Base-by-base conservation (phyloP, 1,140 invertebrate genomes). In the Cyclargus thomasi region DNA sequence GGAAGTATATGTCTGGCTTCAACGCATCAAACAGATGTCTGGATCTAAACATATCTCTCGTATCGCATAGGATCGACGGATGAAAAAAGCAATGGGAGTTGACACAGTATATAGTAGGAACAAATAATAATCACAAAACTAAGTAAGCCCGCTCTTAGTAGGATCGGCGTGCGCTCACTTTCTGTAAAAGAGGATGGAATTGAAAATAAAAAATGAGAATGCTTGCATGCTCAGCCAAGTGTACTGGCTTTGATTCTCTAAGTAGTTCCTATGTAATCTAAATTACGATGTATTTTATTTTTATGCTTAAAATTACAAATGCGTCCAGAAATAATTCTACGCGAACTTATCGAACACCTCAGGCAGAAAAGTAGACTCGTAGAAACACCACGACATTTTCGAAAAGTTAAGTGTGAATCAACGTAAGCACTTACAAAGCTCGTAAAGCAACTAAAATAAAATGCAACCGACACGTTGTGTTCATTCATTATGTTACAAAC, bases 131-230 rank as follows among this genome's bases (percentile, higher is more conserved):
- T 20, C 1, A 21, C 18, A 17, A 59, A 59, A 59, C 55, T 2
- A 11, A 59, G 55, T 11, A 20, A 20, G 18, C 55, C 17, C 18
- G 20, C 53, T 18, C 17, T 55, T 29, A 29, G 55, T 21, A 59
- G 18, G 3, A 21, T 20, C 18, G 8, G n/a, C 14, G 55, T 59
- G 55, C 18, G 17, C 55, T 59, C 21, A 62, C 16, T 59, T 21
- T 47, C 29, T 59, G 59, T 53, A 21, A 65, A 29, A 29, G 29
- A 53, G 53, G 36, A 21, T 47, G 35, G 47, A 53, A 59, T 55
- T 59, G 22, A 67, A 68, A 69, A 67, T 47, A 55, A 59, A 47
- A 20, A 59, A 59, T 59, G 55, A 59, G 18, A 8, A 21, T 18
- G 55, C 55, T 21, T 55, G 7, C 55, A 59, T 59, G 55, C 55